Evolutionary conservation across 1,140 invertebrate species (phyloP), one percentile per base, ranked within the genome.

Genomic region (Bombus cullumanus): DNA sequence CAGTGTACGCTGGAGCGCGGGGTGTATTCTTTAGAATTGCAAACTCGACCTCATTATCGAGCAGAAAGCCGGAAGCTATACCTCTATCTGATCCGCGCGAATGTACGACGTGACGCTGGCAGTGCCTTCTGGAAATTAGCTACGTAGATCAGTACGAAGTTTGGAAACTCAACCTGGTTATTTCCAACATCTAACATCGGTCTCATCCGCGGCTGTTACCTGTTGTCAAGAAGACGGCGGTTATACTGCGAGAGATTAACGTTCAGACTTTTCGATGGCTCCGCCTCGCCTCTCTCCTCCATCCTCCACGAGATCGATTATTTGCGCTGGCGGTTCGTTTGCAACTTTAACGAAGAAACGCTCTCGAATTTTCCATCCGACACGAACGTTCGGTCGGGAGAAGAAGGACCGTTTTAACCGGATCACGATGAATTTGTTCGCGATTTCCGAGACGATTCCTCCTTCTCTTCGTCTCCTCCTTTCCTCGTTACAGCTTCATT

Each of bases 41-140:
- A 81, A 89, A 77, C 88, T 75, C 71, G 66, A 28, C 72, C 66
- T 86, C 88, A 53, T 89, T 89, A 89, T 83, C 84, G 72, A 71
- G 79, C 66, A 71, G 82, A 89, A 83, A 80, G 62, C 83, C 72
- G 77, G 81, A 81, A 89, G 88, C 81, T 53, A 8, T 22, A 53
- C 5, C 18, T 86, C 31, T 47, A 66, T 78, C 88, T 28, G 71
- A 82, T 89, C 72, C 72, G 66, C 68, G 76, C 47, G 68, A 37
- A 43, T 39, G 62, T 68, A 37, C 53, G 66, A 34, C 37, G 25
- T 34, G 59, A 72, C 69, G 80, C 43, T 37, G 59, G 28, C 66
- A 18, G 72, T 81, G 64, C 71, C 79, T 89, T 86, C 87, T 86
- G 72, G 66, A 89, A 89, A 89, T 89, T 89, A 89, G 88, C 81